phyloP scores from a whole-genome alignment of 2,113 vertebrate species.

The Cyanoliseus patagonus region DNA sequence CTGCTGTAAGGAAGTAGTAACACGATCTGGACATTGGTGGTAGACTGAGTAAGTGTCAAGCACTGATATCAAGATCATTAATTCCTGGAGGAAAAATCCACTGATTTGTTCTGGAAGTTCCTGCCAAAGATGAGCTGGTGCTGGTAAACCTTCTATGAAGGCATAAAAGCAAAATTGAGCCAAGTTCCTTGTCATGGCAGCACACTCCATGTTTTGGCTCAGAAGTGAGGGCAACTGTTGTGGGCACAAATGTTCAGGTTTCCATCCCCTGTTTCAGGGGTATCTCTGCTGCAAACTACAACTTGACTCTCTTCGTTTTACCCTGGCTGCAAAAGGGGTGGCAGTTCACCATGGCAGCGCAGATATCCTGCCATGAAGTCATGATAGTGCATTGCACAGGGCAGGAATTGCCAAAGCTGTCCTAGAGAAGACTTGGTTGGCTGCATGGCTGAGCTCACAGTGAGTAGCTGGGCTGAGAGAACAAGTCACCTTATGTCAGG shows the following conservation, averaged over 20 bases:
- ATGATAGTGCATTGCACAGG: background rate
- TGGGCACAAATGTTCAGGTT: accelerated
- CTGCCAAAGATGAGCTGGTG: background rate
- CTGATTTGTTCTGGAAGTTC: background rate
- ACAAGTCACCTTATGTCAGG: accelerated
- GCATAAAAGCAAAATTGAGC: background rate
- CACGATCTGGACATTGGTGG: background rate
- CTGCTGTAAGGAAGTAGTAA: background rate
- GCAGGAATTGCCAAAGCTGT: background rate
- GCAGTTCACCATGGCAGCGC: background rate
- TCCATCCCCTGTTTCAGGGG: background rate
- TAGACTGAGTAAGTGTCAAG: background rate
- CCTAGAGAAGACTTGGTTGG: background rate
- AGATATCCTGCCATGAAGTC: background rate
- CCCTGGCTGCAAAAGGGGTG: background rate
- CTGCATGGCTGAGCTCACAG: background rate
- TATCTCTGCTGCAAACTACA: background rate
- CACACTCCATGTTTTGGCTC: accelerated
- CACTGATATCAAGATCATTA: background rate
- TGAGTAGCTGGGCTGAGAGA: background rate
- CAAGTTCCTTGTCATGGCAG: background rate
- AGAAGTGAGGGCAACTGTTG: accelerated
- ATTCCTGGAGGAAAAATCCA: background rate
- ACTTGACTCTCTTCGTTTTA: background rate
- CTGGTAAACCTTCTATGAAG: background rate